Base-by-base conservation (phyloP, 2,888 invertebrate species). In the Ctena decussata region DNA sequence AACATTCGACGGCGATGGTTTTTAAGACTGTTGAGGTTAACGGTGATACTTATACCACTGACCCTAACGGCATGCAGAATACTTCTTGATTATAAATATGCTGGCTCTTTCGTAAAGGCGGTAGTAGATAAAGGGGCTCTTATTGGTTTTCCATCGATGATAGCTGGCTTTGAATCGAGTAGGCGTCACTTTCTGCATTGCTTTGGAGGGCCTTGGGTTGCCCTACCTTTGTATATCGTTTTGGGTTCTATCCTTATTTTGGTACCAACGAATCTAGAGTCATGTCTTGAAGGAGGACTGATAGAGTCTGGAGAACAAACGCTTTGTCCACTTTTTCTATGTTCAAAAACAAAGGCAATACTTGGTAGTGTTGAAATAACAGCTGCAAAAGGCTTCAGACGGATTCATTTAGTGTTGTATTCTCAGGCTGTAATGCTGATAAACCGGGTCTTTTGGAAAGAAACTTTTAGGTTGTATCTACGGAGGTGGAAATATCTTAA, bases 111-210 rank as follows among this genome's bases (percentile, higher is more conserved):
- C 18, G 35, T 77, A 2, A 24, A 27, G 32, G 77, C 24, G 15
- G 82, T 79, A 12, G 82, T 80, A 18, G 12, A 30, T 1, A 85
- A 82, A 57, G 79, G 76, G 0, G 85, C 76, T 11, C 57, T 85
- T 5, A 60, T 85, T 53, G 82, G 85, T 3, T 85, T 80, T 39
- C 79, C 79, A 41, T 79, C 85, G 8, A 24, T 85, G 46, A 49
- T 82, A 18, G 77, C 85, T 41, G 85, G 82, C 5, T 30, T 37
- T 35, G 46, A 72, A 35, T 24, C 35, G 30, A 35, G 76, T 3
- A 72, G 41, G 24, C 6, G 49, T 21, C 37, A 77, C 12, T 85
- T 85, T 65, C 35, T 85, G 1, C 11, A 11, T 65, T n/a, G 32
- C 0, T 76, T 85, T 24, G 79, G 82, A 0, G 85, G 85, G 8